Evolutionary conservation across 2,797 vertebrate genomes (phyloP).

Genomic region (Philypnodon macrostomus): DNA sequence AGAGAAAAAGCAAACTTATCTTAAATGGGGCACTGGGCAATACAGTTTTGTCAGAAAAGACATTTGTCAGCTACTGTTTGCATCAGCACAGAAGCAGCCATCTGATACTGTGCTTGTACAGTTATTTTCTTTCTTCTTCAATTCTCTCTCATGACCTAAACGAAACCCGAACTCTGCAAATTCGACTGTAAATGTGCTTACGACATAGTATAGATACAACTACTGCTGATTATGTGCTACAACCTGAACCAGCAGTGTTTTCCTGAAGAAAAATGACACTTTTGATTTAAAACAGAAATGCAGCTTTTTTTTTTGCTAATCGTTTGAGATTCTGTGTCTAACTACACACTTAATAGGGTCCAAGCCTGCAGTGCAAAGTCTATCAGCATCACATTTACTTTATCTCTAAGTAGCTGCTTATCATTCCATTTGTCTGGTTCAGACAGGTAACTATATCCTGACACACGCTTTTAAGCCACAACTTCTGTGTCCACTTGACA

Average conservation of each 20-base stretch:
- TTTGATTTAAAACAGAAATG: conserved; percentile 19
- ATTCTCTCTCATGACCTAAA: conserved; percentile 34
- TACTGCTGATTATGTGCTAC: conserved; percentile 42
- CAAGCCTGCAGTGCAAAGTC: background rate
- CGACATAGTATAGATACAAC: conserved; percentile 6
- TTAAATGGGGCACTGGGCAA: too few relatives aligned
- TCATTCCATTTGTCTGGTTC: conserved; percentile 58
- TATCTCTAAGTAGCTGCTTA: conserved; percentile 42
- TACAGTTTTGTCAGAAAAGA: conserved; percentile 42
- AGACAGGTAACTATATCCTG: conserved; percentile 71
- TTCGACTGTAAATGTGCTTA: conserved; percentile 47
- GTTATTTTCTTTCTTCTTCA: conserved; percentile 14
- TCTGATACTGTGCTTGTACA: conserved; percentile 49
- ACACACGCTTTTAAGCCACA: conserved; percentile 56
- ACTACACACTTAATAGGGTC: background rate
- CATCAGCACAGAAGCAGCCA: conserved; percentile 58
- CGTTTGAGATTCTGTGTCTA: conserved; percentile 7
- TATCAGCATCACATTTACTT: conserved; percentile 31
- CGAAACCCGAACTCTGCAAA: conserved; percentile 46
- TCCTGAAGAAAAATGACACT: conserved; percentile 3
- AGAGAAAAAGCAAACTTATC: conserved; percentile 34
- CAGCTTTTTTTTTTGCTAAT: conserved; percentile 5
- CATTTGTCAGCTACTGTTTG: conserved; percentile 45
- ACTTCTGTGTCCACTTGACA: conserved; percentile 72
- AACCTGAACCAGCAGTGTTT: conserved; percentile 29